A percentile compares a stretch with the other conserved stretches of the same genome.
These are phyloP conservation scores for Todus mexicanus DNA, from an alignment of 2,797 vertebrate species.

Conservation along the genomic window DNA sequence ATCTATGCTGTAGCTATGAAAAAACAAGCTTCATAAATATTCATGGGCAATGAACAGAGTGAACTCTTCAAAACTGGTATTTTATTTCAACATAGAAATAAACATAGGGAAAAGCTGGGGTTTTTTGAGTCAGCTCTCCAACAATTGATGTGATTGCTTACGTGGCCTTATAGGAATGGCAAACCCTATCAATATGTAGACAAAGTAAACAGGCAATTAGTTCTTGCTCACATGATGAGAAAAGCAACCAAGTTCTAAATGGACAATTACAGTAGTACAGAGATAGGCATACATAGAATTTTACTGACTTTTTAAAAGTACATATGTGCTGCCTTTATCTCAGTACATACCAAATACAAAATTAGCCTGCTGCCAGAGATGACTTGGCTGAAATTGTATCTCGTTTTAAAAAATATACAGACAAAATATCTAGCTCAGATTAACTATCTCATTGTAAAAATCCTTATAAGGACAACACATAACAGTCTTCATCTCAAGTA, in stretches of 20 bases:
- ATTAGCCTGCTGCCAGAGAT: background rate
- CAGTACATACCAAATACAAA: background rate
- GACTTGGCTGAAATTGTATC: background rate
- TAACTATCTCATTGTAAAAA: background rate
- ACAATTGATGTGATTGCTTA: background rate
- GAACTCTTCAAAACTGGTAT: background rate
- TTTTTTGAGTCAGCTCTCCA: background rate
- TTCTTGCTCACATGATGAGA: background rate
- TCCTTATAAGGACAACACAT: background rate
- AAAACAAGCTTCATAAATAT: background rate
- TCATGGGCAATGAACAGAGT: background rate
- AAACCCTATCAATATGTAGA: background rate
- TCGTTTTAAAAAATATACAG: background rate
- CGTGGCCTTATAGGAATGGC: background rate
- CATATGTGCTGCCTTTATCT: background rate
- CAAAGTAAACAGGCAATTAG: background rate
- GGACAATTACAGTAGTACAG: background rate
- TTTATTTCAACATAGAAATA: background rate
- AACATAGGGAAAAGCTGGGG: background rate
- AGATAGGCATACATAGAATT: background rate
- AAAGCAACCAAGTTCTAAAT: background rate
- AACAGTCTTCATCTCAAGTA: background rate
- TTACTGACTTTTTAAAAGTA: background rate
- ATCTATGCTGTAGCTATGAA: background rate
- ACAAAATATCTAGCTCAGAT: background rate